Percentiles rank a stretch among this genome's conserved stretches.
Evolutionary conservation across 2,888 invertebrate genomes (phyloP).

Genomic region (Stenotaenia linearis): DNA sequence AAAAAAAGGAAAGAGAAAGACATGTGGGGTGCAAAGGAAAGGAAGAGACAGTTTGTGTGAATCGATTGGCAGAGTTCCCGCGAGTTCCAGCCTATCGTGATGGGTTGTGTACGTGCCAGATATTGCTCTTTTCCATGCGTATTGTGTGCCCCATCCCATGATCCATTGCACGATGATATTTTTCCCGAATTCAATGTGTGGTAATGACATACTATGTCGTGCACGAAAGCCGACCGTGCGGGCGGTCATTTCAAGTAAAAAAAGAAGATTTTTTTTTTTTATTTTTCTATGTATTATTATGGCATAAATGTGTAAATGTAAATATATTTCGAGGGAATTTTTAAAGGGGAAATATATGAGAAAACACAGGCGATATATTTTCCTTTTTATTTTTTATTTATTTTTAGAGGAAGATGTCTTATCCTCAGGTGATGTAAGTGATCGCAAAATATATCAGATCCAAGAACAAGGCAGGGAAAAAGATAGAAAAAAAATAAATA

Average conservation of each 20-base stretch:
- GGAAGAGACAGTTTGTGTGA: slow-evolving; percentile 10
- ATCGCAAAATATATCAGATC: slow-evolving; percentile 8
- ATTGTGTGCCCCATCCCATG: slow-evolving; percentile 3
- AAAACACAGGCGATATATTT: not conserved
- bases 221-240: not conserved
- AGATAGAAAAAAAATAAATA: not conserved
- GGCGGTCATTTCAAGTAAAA: not conserved
- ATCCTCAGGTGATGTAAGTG: not conserved
- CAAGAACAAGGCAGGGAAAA: not conserved
- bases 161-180: not conserved
- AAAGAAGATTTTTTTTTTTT: not conserved
- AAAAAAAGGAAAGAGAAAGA: not conserved
- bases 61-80: slow-evolving; percentile 26
- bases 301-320: too few species aligned
- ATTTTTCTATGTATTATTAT: not conserved
- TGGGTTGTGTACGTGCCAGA: not conserved
- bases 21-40: not conserved
- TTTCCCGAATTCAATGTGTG: not conserved
- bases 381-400: not conserved
- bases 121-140: slow-evolving; percentile 23
- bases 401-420: not conserved
- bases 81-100: slow-evolving; percentile 15
- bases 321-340: too few species aligned
- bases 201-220: not conserved
- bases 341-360: too few species aligned